Evolutionary conservation across 2,113 vertebrate genomes (phyloP), one percentile per base, ranked within the genome.

Genomic region (Catharus fuscescens): DNA sequence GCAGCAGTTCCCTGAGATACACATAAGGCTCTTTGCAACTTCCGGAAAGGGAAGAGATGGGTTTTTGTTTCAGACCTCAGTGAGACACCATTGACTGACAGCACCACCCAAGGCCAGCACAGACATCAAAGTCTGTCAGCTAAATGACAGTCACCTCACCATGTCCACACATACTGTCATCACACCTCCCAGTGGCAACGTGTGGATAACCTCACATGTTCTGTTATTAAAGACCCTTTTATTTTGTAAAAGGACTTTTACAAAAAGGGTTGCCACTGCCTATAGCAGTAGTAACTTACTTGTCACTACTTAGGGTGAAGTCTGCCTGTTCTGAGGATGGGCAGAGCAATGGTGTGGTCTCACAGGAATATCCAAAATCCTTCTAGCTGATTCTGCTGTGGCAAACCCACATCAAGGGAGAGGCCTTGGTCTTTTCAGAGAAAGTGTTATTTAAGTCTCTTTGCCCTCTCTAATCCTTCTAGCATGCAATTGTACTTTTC

Each of bases 301-400:
- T 86, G 24, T 61, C 53, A 20, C 12, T 56, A 21, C 45, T 64
- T 18, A 38, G 2, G 0, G 18, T 44, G 31, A 60, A 36, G 12
- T 38, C 70, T 78, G 71, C 8, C 70, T 57, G 6, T 23, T 31
- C 28, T 40, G 36, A 71, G 38, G 29, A 57, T 21, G 25, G 25
- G 50, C 59, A 80, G 59, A 65, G 17, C 2, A 26, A 11, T 14
- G 12, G 28, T 0, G 0, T 8, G 31, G 12, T 21, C 54, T 54
- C 52, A 20, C 7, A 20, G 40, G 50, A 90, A 47, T 66, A 60
- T 8, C 45, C 52, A 28, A 66, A 93, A 47, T 11, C 20, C 25
- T 82, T 74, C 54, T 47, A 40, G 34, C 12, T 62, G 26, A 66
- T 86, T 76, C 72, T 90, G 29, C 42, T 66, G 26, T 34, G 23